Base-by-base conservation (phyloP, 2,797 vertebrate genomes). In the Rhinella marina region DNA sequence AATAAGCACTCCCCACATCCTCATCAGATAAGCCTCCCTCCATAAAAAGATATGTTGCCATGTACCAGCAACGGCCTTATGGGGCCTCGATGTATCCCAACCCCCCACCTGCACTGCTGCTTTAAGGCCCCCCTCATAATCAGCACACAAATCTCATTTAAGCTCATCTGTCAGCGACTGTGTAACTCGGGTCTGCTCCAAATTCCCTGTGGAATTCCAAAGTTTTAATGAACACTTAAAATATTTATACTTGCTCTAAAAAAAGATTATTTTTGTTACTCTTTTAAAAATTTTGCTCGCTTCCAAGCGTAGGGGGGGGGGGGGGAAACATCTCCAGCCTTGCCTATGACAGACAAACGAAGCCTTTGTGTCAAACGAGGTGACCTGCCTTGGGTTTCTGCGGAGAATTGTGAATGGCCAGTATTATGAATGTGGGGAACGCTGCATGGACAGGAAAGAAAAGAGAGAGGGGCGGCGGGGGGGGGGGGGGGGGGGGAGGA, bases 151-250 rank as follows among this genome's bases (percentile, higher is more conserved):
- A 88, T 78, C 89, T 91, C 92, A 90, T 90, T 92, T 90, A 92
- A 93, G 93, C 94, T 91, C 66, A 88, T 93, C 93, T 94, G 92
- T 95, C 92, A 95, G 89, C 66, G 92, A 94, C 90, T 93, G 94
- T 95, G 93, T 90, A 93, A 95, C 92, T 88, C 89, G 84, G 8
- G 66, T 73, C 77, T 87, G 77, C 90, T 90, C 91, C 90, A 92
- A 92, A 91, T 92, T 93, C 90, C 93, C 93, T 92, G 89, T 91
- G 90, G 91, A 92, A 93, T 91, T 92, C 92, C 91, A 93, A 93
- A 61, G 91, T 90, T 89, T 92, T 85, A 59, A 90, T 90, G 93
- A 91, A 91, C 91, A 92, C 81, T 90, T 93, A 86, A 89, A 92
- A 92, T 92, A 93, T 91, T 93, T 92, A 92, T 88, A 91, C 66